Percentiles rank a stretch among this genome's conserved stretches.
Evolutionary conservation across 2,888 invertebrate genomes (phyloP).

Genomic region (Leptinotarsa juncta): DNA sequence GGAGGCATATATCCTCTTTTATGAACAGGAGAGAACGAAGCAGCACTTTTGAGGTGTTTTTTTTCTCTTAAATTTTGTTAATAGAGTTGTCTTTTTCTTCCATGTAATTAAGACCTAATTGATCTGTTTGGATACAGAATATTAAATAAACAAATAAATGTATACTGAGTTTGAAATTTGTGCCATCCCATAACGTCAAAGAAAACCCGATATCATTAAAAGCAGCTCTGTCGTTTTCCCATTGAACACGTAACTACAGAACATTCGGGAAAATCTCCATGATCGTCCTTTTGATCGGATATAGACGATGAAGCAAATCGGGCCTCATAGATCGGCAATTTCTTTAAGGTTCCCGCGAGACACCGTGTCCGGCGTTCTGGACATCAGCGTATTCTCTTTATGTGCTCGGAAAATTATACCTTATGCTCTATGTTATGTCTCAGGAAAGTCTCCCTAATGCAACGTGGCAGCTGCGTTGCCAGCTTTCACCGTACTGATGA

Average conservation of each 20-base stretch:
- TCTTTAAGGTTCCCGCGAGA: constrained; percentile 65
- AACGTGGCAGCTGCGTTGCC: constrained; percentile 18
- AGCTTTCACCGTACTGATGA: background rate
- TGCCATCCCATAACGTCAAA: background rate
- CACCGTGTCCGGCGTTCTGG: constrained; percentile 58
- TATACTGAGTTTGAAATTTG: background rate
- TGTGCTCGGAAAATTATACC: constrained; percentile 66
- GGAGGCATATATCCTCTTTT: no score
- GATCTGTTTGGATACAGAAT: no score
- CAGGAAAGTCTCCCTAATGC: constrained; percentile 31
- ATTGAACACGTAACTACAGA: background rate
- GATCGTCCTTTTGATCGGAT: constrained; percentile 7
- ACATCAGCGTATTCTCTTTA: constrained; percentile 67
- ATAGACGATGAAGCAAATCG: constrained; percentile 55
- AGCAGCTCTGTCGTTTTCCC: background rate
- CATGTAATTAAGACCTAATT: no score
- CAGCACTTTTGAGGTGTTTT: no score
- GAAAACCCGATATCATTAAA: background rate
- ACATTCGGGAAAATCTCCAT: constrained; percentile 6
- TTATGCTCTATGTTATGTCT: constrained; percentile 60
- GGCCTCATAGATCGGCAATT: constrained; percentile 66
- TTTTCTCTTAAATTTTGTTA: no score
- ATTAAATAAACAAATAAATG: no score
- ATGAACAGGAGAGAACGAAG: no score
- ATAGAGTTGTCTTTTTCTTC: no score